Evolutionary conservation across 2,797 vertebrate species (phyloP).

Genomic region (Muscicapa striata): DNA sequence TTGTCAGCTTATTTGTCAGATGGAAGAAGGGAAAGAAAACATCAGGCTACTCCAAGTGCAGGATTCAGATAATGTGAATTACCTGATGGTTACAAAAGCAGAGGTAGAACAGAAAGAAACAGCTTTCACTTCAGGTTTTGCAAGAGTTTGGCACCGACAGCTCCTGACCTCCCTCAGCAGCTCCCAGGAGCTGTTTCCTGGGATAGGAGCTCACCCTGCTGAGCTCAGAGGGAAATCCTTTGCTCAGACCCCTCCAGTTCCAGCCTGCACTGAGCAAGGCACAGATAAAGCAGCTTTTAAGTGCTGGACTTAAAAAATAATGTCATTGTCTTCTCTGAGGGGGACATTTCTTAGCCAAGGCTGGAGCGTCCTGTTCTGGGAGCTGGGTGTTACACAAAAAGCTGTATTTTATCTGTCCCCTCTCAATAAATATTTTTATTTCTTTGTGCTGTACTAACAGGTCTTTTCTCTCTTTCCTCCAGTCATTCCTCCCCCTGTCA

Average conservation of each 20-base stretch:
- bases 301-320: background rate
- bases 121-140: background rate
- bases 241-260: background rate
- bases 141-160: rapidly evolving
- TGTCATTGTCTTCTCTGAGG: background rate
- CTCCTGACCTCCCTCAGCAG: background rate
- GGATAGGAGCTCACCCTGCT: background rate
- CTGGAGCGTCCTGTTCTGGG: background rate
- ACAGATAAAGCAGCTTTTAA: background rate
- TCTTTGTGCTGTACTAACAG: background rate
- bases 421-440: background rate
- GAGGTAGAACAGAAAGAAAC: background rate
- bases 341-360: rapidly evolving
- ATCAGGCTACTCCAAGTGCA: background rate
- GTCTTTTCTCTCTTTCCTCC: constrained; percentile 24
- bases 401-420: background rate
- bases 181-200: background rate
- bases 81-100: background rate
- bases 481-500: constrained; percentile 89
- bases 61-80: background rate
- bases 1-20: background rate
- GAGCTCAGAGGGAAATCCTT: background rate
- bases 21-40: background rate
- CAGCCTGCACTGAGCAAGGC: background rate
- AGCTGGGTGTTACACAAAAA: background rate